phyloP scores from a whole-genome alignment of 2,888 invertebrate species.

The Cephus nigrinus region DNA sequence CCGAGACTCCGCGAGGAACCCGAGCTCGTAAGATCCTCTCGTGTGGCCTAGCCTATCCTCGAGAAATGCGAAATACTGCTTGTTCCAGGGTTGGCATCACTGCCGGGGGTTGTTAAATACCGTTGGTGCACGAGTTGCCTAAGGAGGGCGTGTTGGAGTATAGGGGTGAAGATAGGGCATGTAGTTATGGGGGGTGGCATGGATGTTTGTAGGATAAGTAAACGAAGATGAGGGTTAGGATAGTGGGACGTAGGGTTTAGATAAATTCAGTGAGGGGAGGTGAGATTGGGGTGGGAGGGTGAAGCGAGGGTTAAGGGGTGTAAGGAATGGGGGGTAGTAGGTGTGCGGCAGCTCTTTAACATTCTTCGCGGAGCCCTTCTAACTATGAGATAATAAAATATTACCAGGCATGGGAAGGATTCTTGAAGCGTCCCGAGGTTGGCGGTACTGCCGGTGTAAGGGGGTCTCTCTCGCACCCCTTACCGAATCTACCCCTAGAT shows the following conservation, averaged over 20 bases:
- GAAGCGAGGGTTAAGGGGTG: no score
- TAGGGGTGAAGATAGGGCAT: background rate
- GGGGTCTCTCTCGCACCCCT: background rate
- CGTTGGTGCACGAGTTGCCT: background rate
- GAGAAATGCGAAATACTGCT: conserved; percentile 27
- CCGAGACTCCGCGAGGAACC: conserved; percentile 29
- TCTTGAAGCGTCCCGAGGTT: conserved; percentile 2
- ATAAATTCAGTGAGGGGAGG: background rate
- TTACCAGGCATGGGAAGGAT: conserved; percentile 21
- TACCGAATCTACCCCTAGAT: background rate
- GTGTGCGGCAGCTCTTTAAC: background rate
- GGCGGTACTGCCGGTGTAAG: background rate
- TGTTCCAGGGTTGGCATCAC: conserved; percentile 14
- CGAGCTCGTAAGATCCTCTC: conserved; percentile 5
- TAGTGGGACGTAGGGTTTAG: background rate
- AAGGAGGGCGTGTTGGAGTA: background rate
- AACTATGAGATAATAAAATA: conserved; percentile 43
- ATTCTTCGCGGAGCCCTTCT: conserved; percentile 16
- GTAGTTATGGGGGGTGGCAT: background rate
- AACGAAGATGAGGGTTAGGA: background rate
- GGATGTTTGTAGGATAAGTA: background rate
- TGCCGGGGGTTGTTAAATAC: background rate
- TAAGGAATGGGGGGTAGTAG: background rate
- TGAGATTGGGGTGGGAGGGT: no score
- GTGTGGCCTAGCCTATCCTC: background rate